Base-by-base conservation (phyloP, 2,113 vertebrate species). In the Rutilus rutilus region DNA sequence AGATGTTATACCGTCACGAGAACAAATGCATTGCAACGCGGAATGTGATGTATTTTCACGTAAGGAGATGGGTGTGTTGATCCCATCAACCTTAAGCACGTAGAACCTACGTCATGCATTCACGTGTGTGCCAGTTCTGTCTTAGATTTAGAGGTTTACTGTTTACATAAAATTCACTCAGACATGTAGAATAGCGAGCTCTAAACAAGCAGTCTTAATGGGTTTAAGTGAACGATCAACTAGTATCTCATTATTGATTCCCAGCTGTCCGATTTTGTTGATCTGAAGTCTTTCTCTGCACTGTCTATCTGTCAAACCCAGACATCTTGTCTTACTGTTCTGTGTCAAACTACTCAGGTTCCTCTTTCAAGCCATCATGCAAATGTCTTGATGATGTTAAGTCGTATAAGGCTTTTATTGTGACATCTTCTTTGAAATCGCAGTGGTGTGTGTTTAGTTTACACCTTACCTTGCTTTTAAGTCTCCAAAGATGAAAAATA, bases 1-100 rank as follows among this genome's bases (percentile, higher is more conserved):
- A 81, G 84, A 33, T 89, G 45, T 57, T 76, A 39, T 74, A 78
- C 87, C 57, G 60, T 83, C 86, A 82, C 54, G 67, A 83, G 52
- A 54, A 47, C 15, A 52, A 57, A 52, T 85, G 83, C 4, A 19
- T 8, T 27, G 59, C 78, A 88, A 87, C 12, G n/a, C 33, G 54
- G 14, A 12, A 65, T 80, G 54, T 80, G 12, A 80, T 59, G 78
- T 33, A 36, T 54, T 65, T 84, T 88, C 84, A 86, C 19, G 4
- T 27, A 39, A 73, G 77, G 60, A 82, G 62, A 10, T 47, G 76
- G 64, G 75, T 54, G 59, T 88, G 59, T 64, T 87, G 78, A 90
- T 90, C 86, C 75, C 77, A 91, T 76, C 11, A 23, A 21, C 17
- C 69, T 9, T 25, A 42, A 73, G 36, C 69, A n/a, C 12, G 23